Evolutionary conservation across 1,140 invertebrate genomes (phyloP), one percentile per base, ranked within the genome.

Genomic region (Venturia canescens): DNA sequence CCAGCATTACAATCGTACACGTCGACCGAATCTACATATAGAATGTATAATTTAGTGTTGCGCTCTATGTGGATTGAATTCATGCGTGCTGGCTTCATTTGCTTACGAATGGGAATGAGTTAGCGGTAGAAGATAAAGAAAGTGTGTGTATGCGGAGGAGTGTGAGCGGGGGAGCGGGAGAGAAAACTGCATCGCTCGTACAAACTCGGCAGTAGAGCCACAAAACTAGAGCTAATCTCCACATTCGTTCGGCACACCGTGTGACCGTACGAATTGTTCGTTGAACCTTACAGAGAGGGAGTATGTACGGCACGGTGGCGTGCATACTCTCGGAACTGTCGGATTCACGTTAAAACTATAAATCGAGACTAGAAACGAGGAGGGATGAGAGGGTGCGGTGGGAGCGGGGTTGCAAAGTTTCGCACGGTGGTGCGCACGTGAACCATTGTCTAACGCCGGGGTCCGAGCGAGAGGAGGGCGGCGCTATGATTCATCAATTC

Each of bases 341-440:
- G 83, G 83, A 76, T 78, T 21, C 75, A 83, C 72, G 72, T 79
- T 84, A 82, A 82, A 85, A 86, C 85, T 76, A 85, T 85, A 86
- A 86, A 86, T 86, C 78, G 80, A 18, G 38, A 13, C 38, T 60
- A 31, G 48, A 18, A 78, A 69, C 13, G 44, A 38, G 16, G 13
- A 16, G 29, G 50, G n/a, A 21, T 18, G 18, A 53, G 50, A 21
- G 50, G 50, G 5, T n/a, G 50, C 5, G 50, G 6, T n/a, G 11
- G 50, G 16, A 1, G 16, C 1, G 50, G 50, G 50, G 50, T 53
- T 18, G 50, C 16, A 53, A 53, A 53, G 18, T 53, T 53, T 53
- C 7, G 50, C 16, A 53, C 50, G 18, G 50, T 21, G n/a, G 16
- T 53, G 18, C 38, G 15, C 23, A 23, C 16, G 38, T 16, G 70